These are phyloP conservation scores for Tuta absoluta DNA, from an alignment of 2,888 invertebrate species.

Conservation along the genomic window DNA sequence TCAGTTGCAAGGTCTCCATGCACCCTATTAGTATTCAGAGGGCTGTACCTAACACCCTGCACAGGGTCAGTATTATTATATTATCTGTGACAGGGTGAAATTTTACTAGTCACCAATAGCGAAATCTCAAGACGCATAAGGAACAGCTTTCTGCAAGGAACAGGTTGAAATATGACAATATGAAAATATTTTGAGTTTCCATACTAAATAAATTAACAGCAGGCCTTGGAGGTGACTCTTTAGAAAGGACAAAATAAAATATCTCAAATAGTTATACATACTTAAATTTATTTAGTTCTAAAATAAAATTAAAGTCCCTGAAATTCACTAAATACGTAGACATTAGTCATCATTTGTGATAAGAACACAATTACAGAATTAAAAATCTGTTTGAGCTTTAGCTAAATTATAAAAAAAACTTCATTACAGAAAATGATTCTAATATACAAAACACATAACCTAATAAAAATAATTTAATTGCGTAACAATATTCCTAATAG, in stretches of 20 bases:
- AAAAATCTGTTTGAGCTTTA: slow-evolving; percentile 61
- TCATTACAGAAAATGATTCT: slow-evolving; percentile 61
- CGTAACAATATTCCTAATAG: slow-evolving; percentile 69
- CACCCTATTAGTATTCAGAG: no score
- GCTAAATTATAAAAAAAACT: slow-evolving; percentile 60
- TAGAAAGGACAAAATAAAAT: slow-evolving; percentile 19
- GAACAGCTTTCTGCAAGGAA: no score
- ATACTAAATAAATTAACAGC: no score
- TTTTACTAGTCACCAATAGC: no score
- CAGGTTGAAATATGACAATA: no score
- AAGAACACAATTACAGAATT: slow-evolving; percentile 37
- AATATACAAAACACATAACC: slow-evolving; percentile 74
- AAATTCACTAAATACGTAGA: slow-evolving; percentile 60
- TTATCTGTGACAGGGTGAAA: no score
- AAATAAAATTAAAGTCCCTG: slow-evolving; percentile 67
- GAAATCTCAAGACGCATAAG: no score
- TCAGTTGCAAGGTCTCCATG: no score
- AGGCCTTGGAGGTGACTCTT: no score
- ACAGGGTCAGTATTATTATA: no score
- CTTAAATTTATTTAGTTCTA: slow-evolving; percentile 67
- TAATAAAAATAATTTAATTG: slow-evolving; percentile 75
- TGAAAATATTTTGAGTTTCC: no score
- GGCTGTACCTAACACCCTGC: no score
- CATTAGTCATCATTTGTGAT: slow-evolving; percentile 58
- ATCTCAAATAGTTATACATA: slow-evolving; percentile 47